Evolutionary conservation across 35 echinoderm and acorn worm species (phyloP), one percentile per base, ranked within the genome.

Genomic region (Eucidaris tribuloides): DNA sequence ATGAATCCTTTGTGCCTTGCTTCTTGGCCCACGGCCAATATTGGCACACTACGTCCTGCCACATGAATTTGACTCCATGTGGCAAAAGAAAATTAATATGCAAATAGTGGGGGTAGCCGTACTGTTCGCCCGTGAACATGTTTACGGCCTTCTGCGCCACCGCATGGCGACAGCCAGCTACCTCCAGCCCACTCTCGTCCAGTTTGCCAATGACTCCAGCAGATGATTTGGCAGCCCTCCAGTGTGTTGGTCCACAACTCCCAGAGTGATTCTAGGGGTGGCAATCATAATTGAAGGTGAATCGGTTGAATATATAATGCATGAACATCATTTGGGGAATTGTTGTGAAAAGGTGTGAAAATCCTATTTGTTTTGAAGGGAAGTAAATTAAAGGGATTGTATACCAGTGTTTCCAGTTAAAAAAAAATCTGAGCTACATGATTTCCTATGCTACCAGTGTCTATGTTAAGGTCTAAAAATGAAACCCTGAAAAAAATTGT

Each of bases 1-100:
- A 1, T 23, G 6, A 4, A 18, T 58, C 17, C 28, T 58, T 58
- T 5, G 6, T 15, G 3, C 55, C 17, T 58, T 58, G 55, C 28
- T 79, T 79, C 2, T 49, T 48, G 45, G 76, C 76, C 76, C 76
- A 79, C n/a, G 76, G 76, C 76, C 76, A 79, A 24, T 79, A 79
- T 50, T 79, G 46, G 44, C 76, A 79, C 2, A 50, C 32, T 3
- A 79, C 38, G 31, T 79, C 76, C 23, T 79, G 76, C 20, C 19
- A 79, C 43, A 79, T 49, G 76, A 29, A 79, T 25, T 79, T 27
- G 1, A 79, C 45, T 4, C 42, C 42, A 7, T 46, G 42, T 14
- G n/a, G 20, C 43, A 79, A 29, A 20, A 79, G 19, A 34, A 79
- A 79, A 4, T n/a, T 50, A 1, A 79, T 31, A 79, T 79, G 76